phyloP scores from a whole-genome alignment of 2,113 vertebrate genomes.

The Stegastes partitus region DNA sequence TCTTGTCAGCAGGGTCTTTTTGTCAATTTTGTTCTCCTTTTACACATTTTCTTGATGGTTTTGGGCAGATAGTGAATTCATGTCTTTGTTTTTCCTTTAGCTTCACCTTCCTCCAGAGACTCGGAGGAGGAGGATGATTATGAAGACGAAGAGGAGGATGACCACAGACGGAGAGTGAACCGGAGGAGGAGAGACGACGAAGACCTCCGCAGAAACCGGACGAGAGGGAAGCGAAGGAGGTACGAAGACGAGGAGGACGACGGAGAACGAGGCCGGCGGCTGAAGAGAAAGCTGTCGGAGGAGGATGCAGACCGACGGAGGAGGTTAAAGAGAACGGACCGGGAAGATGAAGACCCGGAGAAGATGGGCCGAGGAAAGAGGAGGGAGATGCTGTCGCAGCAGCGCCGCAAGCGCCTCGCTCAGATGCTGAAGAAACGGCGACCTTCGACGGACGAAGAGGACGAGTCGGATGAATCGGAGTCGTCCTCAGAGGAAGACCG shows the following conservation, averaged over 20 bases:
- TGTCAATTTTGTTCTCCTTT: too few relatives aligned
- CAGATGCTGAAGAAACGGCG: slow-evolving; percentile 79
- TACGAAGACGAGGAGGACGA: slow-evolving; percentile 67
- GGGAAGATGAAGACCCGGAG: slow-evolving; percentile 75
- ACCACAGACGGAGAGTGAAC: slow-evolving; percentile 30
- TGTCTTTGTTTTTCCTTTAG: slow-evolving; percentile 39
- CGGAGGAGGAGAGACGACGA: slow-evolving; percentile 78
- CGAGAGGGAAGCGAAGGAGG: slow-evolving; percentile 71
- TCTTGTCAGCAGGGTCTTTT: too few relatives aligned
- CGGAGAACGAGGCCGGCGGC: slow-evolving; percentile 68
- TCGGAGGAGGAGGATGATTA: slow-evolving; percentile 85
- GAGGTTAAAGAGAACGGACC: slow-evolving; percentile 74
- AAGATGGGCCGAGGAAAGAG: slow-evolving; percentile 80
- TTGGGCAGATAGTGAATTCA: background rate
- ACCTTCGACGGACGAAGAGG: slow-evolving; percentile 80
- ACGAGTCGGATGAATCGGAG: slow-evolving; percentile 67
- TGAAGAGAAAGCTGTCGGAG: slow-evolving; percentile 60
- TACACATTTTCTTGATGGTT: too few relatives aligned
- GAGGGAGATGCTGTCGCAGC: slow-evolving; percentile 78
- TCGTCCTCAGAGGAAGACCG: slow-evolving; percentile 83
- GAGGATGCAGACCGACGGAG: slow-evolving; percentile 56
- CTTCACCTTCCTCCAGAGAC: slow-evolving; percentile 81
- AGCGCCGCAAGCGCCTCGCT: slow-evolving; percentile 72
- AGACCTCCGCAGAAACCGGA: slow-evolving; percentile 60
- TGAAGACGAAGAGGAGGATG: slow-evolving; percentile 65